Evolutionary conservation across 1,140 invertebrate species (phyloP).

Genomic region (Aphis craccivora): DNA sequence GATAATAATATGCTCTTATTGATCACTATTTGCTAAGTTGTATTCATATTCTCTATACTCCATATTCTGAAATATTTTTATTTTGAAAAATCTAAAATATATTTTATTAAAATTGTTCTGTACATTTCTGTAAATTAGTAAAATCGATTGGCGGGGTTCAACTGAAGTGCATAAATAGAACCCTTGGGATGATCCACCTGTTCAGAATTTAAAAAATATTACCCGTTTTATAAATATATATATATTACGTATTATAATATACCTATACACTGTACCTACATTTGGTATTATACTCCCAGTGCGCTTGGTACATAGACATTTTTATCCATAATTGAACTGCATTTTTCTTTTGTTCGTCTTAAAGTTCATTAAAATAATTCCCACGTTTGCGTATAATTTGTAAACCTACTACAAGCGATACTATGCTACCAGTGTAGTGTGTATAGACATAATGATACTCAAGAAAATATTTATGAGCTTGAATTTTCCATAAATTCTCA

Average conservation of each 20-base stretch:
- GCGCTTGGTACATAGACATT: neutral
- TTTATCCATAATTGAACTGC: constrained; percentile 8
- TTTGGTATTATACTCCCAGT: neutral
- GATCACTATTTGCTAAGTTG: neutral
- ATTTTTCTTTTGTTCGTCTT: neutral
- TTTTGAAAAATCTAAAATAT: neutral
- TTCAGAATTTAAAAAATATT: neutral
- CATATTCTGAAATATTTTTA: neutral
- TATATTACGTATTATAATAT: too few relatives aligned
- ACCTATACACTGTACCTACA: neutral
- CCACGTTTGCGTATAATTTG: too few relatives aligned
- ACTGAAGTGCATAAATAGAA: neutral
- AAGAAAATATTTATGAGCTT: neutral
- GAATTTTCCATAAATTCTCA: neutral
- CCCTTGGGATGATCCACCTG: neutral
- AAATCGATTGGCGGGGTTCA: constrained; percentile 1
- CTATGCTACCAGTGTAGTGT: neutral
- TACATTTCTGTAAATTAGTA: neutral
- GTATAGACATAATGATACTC: neutral
- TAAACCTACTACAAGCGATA: neutral
- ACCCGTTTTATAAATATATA: neutral
- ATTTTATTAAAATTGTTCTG: neutral
- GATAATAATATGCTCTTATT: neutral
- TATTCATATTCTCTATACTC: neutral
- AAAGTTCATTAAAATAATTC: constrained; percentile 13